Base-by-base conservation (phyloP, 64 coral and sea anemone genomes). In the Orbicella faveolata region DNA sequence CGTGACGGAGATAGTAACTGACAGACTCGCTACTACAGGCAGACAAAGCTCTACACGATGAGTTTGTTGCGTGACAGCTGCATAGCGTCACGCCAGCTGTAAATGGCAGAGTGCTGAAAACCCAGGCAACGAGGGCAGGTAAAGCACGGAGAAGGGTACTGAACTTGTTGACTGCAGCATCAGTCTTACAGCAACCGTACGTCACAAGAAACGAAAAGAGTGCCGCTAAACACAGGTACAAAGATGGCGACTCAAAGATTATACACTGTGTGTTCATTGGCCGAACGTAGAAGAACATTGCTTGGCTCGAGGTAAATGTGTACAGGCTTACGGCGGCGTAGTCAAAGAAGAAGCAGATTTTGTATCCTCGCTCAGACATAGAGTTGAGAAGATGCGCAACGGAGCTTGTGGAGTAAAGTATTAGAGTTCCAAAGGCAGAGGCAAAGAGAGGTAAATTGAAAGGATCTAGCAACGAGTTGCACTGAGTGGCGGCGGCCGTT, bases 271-370 rank as follows among this genome's bases (percentile, higher is more conserved):
- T 73, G 34, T 80, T 87, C 10, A 87, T 13, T 36, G 90, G 90
- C 14, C 90, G 37, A 23, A 67, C 48, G 55, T 92, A 92, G 63
- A 92, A 92, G 34, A 79, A 92, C 57, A 88, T 69, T 11, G 74
- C 90, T 63, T 92, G 90, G 3, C 74, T 25, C 1, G 81, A 79
- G 4, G 83, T 87, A n/a, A 92, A 92, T 12, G 83, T 70, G 34
- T 63, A 77, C 53, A 87, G 57, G 70, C 90, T 92, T 13, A 92
- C 78, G 2, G 82, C 59, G 57, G 90, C 83, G 61, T 92, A 92
- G 63, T 92, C 90, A 53, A 86, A 87, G 64, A 92, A 92, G 36
- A 69, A 92, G 34, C 90, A 92, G 1, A 76, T 80, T 10, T 92
- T 83, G 61, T 92, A 92, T 9, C 30, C 63, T 10, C 64, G 52